phyloP scores from a whole-genome alignment of 37 sponge, comb jelly and placozoan genomes.

The Sycon ciliatum region DNA sequence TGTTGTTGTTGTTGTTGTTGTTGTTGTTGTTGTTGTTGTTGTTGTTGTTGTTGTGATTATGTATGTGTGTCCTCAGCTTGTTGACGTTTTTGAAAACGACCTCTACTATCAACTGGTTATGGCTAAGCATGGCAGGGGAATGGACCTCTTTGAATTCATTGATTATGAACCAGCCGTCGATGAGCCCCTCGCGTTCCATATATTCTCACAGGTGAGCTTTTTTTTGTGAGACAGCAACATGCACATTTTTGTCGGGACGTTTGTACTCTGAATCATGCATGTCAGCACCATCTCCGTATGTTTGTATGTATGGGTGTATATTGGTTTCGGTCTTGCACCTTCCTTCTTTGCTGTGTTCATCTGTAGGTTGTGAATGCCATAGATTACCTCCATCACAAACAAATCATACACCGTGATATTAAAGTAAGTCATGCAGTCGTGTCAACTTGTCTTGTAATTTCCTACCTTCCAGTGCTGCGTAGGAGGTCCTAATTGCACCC shows the following conservation, averaged over 20 bases:
- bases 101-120: conserved; percentile 85
- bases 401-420: conserved; percentile 1
- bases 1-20: neutral
- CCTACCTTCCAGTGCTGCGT: too few species aligned
- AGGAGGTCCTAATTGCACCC: too few species aligned
- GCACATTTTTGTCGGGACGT: too few species aligned
- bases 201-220: conserved; percentile 89
- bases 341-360: too few species aligned
- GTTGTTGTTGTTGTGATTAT: neutral
- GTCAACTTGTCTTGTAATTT: too few species aligned
- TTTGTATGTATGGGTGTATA: too few species aligned
- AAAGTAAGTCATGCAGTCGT: too few species aligned
- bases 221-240: too few species aligned
- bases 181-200: conserved; percentile 69
- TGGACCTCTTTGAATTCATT: conserved; percentile 89
- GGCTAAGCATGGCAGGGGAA: conserved; percentile 85
- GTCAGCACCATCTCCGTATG: too few species aligned
- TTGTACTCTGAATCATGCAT: too few species aligned
- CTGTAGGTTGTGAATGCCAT: conserved; percentile 14
- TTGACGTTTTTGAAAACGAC: conserved; percentile 79
- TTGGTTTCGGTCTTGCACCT: too few species aligned
- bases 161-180: conserved; percentile 53
- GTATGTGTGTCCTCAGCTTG: conserved; percentile 29
- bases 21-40: neutral
- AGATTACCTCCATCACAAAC: neutral